These are phyloP conservation scores for Laspeyria flexula DNA, from an alignment of 2,888 invertebrate genomes.

Conservation along the genomic window DNA sequence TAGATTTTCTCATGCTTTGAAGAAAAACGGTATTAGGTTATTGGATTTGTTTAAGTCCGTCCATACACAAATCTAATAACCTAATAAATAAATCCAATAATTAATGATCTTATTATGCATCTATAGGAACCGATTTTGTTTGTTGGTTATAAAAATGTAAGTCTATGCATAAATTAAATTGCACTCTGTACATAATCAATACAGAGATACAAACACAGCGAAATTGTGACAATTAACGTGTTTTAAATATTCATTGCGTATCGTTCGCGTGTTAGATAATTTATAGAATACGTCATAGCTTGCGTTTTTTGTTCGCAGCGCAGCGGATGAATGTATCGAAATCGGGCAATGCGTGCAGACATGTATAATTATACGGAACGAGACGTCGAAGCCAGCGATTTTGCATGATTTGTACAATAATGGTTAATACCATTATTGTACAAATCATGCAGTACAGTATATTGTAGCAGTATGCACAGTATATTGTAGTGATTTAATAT, in stretches of 20 bases:
- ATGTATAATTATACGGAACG: conserved; percentile 30
- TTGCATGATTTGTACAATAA: neutral
- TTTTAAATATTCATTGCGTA: conserved; percentile 50
- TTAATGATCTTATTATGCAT: no score
- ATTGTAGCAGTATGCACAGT: no score
- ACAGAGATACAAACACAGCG: conserved; percentile 17
- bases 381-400: conserved; percentile 25
- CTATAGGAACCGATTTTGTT: neutral
- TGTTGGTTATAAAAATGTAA: neutral
- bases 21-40: no score
- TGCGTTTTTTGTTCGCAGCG: conserved; percentile 47
- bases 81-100: no score
- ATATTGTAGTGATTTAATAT: no score
- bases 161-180: conserved; percentile 2
- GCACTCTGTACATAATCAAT: conserved; percentile 13
- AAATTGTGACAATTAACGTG: conserved; percentile 34
- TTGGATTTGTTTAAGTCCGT: no score
- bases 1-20: no score
- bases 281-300: conserved; percentile 53
- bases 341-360: conserved; percentile 49
- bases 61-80: no score
- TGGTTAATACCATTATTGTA: neutral
- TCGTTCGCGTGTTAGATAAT: conserved; percentile 56
- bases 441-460: no score
- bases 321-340: conserved; percentile 55